A percentile compares a stretch with the other conserved stretches of the same genome.
Evolutionary conservation across 2,888 invertebrate genomes (phyloP).

Genomic region (Stenoptilia bipunctidactyla): DNA sequence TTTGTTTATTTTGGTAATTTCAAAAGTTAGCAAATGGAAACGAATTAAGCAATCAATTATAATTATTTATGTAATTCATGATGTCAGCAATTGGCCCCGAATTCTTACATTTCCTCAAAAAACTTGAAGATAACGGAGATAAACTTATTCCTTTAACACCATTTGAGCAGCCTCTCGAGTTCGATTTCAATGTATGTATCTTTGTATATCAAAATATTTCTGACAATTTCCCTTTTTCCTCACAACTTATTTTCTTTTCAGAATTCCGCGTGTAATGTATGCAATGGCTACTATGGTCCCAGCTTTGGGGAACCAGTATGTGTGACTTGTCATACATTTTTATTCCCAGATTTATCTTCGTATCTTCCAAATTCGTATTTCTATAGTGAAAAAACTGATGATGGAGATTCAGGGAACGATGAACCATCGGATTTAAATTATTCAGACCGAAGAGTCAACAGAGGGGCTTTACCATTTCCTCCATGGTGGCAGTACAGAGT

Average conservation of each 20-base stretch:
- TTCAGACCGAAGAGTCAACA: constrained; percentile 57
- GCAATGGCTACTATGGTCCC: constrained; percentile 93
- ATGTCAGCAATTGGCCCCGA: constrained; percentile 54
- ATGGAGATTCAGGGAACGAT: constrained; percentile 95
- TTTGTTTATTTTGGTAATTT: too few species aligned
- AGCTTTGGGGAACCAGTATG: constrained; percentile 93
- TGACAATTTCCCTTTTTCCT: background rate
- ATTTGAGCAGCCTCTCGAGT: constrained; percentile 41
- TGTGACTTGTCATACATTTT: constrained; percentile 90
- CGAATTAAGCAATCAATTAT: too few species aligned
- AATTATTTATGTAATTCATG: too few species aligned
- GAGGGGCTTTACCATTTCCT: constrained; percentile 33
- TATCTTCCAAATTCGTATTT: constrained; percentile 60
- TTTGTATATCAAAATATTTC: background rate
- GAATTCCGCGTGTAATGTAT: constrained; percentile 82
- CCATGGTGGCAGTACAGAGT: constrained; percentile 52
- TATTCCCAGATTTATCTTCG: constrained; percentile 84
- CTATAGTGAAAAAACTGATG: constrained; percentile 78
- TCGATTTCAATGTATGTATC: constrained; percentile 47
- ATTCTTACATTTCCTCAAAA: constrained; percentile 47
- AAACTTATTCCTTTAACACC: constrained; percentile 37
- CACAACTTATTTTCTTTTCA: constrained; percentile 31
- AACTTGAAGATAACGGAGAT: constrained; percentile 55
- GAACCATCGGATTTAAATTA: constrained; percentile 84
- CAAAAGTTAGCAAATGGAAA: too few species aligned